Base-by-base conservation (phyloP, 2,797 vertebrate species). In the Gorsachius magnificus region DNA sequence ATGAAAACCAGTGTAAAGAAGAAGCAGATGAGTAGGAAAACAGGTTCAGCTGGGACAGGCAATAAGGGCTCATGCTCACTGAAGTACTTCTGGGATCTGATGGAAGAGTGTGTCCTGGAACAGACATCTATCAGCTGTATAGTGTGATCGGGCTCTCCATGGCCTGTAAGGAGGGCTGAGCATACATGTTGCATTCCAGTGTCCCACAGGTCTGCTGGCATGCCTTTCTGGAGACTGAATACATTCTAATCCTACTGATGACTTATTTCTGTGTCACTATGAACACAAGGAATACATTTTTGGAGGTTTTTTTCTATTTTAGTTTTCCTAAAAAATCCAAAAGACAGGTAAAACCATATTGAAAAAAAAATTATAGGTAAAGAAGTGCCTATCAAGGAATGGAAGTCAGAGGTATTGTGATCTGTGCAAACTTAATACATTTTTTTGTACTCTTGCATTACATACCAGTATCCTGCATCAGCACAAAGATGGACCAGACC, bases 31-130 rank as follows among this genome's bases (percentile, higher is more conserved):
- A 61, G 7, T 13, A 64, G 31, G 20, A 54, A 53, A 65, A 26
- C 6, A 16, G 2, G 3, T 25, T 92, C 26, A 21, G 7, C 20
- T 45, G 13, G 11, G 11, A 25, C 0, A 0, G 9, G 19, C 11
- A 51, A 1, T 24, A 80, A 51, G 9, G 12, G 2, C 35, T 77
- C 1, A 0, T 45, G 24, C 11, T 45, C 16, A 21, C 2, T n/a
- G 28, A 81, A 61, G 20, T 22, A 38, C 2, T 86, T 41, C 21
- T 6, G 63, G 33, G 12, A 46, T 12, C 22, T 46, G 46, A 46
- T 25, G 9, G 17, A 70, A 87, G 5, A 31, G 2, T 31, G 14
- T 13, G 5, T 50, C 10, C 26, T 46, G 41, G 29, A 72, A 16
- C 19, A 60, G 46, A 43, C 2, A 13, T 17, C 9, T 15, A 11